Percentiles rank a stretch among this genome's conserved stretches.
Conservation (phyloP, 2,113 vertebrate species). For the Leucopsar rothschildi region DNA sequence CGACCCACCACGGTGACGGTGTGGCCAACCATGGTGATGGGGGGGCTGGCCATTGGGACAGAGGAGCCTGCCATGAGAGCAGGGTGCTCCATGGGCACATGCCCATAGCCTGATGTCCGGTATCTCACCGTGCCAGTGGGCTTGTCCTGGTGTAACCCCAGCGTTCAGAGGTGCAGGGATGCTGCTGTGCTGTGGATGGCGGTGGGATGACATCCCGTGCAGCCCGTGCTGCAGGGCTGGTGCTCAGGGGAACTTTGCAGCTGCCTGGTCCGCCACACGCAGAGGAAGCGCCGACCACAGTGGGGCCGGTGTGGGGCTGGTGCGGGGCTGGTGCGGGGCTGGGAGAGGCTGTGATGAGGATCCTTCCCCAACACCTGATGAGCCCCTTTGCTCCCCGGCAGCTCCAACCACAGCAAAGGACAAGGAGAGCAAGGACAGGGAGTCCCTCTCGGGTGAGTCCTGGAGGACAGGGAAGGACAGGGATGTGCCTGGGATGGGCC, state of each 20-base stretch:
- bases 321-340: not conserved
- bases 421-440: not conserved
- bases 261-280: not conserved
- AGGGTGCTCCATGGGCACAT: not conserved
- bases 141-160: accelerated
- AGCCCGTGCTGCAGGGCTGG: not conserved
- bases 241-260: not conserved
- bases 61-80: too few relatives aligned
- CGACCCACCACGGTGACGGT: not conserved
- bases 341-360: accelerated
- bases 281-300: not conserved
- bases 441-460: not conserved
- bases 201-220: not conserved
- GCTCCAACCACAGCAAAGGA: not conserved
- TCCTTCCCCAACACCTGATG: accelerated
- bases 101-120: accelerated
- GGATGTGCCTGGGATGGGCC: not conserved
- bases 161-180: not conserved
- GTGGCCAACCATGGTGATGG: accelerated
- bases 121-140: accelerated
- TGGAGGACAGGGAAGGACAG: not conserved
- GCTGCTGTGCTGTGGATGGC: accelerated
- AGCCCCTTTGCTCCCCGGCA: not conserved
- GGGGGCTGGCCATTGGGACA: too few relatives aligned
- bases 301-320: not conserved